Evolutionary conservation across 1,140 invertebrate species (phyloP), one percentile per base, ranked within the genome.

Genomic region (Lithobius niger): DNA sequence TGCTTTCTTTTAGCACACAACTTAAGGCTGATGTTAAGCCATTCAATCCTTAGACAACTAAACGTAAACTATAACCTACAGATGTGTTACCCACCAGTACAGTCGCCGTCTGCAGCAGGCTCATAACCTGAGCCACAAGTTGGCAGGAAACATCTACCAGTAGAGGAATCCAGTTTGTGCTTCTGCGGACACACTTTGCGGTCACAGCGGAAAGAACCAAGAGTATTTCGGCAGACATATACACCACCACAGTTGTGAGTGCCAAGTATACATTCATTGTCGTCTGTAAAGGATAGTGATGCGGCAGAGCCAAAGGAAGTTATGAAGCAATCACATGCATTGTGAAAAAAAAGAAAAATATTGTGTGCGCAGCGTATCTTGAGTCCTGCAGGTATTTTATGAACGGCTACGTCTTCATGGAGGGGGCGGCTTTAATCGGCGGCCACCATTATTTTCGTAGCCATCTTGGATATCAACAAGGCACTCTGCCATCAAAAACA

Each of bases 221-320:
- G 66, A 0, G 79, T 91, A 65, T 99, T 99, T 45, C 79, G 75
- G 67, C 95, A 99, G 1, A 78, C 71, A 64, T 86, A 95, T 2
- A 81, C 81, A 0, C 74, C 63, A 0, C 80, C 79, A 65, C 95
- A 98, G 62, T 87, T 84, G 66, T 97, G 81, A 0, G 79, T 85
- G 3, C 82, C 81, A 1, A 88, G 71, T 0, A 69, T 60, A 65
- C 95, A 99, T 70, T 98, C 95, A 68, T 98, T 86, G 61, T 96
- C 84, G 69, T 97, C 94, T 88, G 62, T 26, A 68, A 56, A 21
- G 45, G n/a, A 47, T 50, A 27, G 49, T 57, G 22, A 54, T 27
- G 22, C 22, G 44, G 13, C 13, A 47, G 15, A 10, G 44, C 6
- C 22, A 47, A 47, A n/a, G n/a, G n/a, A n/a, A n/a, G n/a, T n/a